These are phyloP conservation scores for Biston betularia DNA, from an alignment of 2,888 invertebrate genomes.

Conservation along the genomic window DNA sequence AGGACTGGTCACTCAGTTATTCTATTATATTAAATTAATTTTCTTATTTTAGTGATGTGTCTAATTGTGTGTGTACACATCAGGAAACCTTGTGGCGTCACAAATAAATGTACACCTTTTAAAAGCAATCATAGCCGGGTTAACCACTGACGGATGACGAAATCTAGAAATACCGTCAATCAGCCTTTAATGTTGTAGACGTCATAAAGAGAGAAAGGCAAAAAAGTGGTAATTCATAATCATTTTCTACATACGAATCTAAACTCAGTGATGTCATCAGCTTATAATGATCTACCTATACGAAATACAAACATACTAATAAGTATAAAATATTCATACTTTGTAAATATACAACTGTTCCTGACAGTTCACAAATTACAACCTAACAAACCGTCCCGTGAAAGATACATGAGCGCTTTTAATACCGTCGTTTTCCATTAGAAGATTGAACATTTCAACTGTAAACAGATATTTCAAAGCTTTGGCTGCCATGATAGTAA, in stretches of 20 bases:
- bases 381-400: conserved; percentile 2
- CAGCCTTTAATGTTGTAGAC: too few species aligned
- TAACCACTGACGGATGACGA: too few species aligned
- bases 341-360: conserved; percentile 15
- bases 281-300: background rate
- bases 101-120: too few species aligned
- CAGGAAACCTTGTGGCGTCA: too few species aligned
- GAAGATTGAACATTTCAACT: background rate
- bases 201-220: too few species aligned
- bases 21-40: too few species aligned
- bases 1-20: too few species aligned
- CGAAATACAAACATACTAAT: background rate
- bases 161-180: too few species aligned
- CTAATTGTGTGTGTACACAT: too few species aligned
- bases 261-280: background rate
- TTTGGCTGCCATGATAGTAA: background rate
- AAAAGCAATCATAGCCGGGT: too few species aligned
- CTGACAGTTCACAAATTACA: conserved; percentile 9
- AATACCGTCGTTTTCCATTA: conserved; percentile 1
- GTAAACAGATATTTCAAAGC: background rate
- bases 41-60: too few species aligned
- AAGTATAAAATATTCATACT: conserved; percentile 13
- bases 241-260: too few species aligned
- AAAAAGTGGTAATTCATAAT: background rate
- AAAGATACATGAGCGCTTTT: background rate